Percentiles rank a stretch among this genome's conserved stretches.
phyloP scores from a whole-genome alignment of 2,888 invertebrate genomes.

The Dryocosmus kuriphilus region DNA sequence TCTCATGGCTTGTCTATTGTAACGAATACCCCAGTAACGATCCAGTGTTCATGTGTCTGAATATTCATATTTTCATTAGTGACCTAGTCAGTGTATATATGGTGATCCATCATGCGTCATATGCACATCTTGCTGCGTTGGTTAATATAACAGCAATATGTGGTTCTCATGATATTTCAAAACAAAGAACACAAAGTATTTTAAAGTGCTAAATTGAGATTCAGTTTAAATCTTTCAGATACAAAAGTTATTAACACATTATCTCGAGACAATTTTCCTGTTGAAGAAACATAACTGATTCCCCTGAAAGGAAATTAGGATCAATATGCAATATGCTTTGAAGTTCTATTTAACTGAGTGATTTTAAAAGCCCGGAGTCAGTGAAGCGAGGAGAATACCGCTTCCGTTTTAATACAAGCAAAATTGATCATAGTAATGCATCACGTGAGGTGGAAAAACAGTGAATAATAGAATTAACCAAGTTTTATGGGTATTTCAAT shows the following conservation, averaged over 20 bases:
- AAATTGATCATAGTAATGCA: slow-evolving; percentile 7
- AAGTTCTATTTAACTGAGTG: slow-evolving; percentile 9
- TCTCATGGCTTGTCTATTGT: slow-evolving; percentile 37
- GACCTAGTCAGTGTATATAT: slow-evolving; percentile 52
- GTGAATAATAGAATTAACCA: background rate
- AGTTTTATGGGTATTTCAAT: background rate
- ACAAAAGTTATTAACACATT: background rate
- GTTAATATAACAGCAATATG: slow-evolving; percentile 22
- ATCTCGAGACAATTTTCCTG: background rate
- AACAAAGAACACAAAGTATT: background rate
- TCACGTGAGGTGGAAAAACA: background rate
- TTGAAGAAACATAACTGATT: background rate
- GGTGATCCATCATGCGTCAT: slow-evolving; percentile 56
- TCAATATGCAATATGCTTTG: background rate
- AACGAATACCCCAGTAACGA: slow-evolving; percentile 49
- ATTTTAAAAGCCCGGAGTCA: background rate
- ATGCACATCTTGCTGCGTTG: slow-evolving; percentile 19
- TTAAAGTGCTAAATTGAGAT: too few species aligned
- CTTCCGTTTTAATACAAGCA: slow-evolving; percentile 5
- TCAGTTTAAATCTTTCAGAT: too few species aligned
- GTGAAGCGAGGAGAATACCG: background rate
- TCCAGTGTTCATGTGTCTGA: slow-evolving; percentile 51
- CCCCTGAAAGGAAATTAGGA: slow-evolving; percentile 10
- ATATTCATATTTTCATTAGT: slow-evolving; percentile 70
- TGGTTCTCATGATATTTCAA: background rate